Percentiles rank a stretch among this genome's conserved stretches.
Conservation (phyloP, 2,888 invertebrate genomes). For the Archips crataeganus region DNA sequence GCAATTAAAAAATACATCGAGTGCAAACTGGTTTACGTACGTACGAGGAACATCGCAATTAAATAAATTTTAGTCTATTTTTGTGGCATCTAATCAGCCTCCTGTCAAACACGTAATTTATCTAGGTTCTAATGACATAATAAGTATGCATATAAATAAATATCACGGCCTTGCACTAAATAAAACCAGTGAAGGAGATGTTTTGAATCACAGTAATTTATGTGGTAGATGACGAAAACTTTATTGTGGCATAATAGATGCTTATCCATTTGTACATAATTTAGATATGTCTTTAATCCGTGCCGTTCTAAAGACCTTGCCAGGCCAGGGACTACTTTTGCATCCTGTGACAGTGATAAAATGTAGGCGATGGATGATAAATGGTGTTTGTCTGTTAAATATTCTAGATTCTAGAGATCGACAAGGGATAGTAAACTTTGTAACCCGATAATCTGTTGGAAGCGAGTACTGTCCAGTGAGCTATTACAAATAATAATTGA, state of each 20-base stretch:
- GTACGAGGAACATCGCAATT: conserved; percentile 20
- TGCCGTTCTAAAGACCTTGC: conserved; percentile 36
- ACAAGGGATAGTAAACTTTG: neutral
- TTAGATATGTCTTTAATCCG: neutral
- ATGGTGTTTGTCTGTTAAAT: neutral
- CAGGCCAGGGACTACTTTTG: conserved; percentile 10
- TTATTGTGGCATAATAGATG: conserved; percentile 36
- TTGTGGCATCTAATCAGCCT: conserved; percentile 30
- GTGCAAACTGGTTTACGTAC: conserved; percentile 22
- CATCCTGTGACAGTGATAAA: conserved; percentile 25
- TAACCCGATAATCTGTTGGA: neutral
- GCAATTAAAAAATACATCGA: conserved; percentile 31
- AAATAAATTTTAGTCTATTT: conserved; percentile 27
- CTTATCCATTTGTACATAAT: conserved; percentile 16
- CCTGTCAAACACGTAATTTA: conserved; percentile 34
- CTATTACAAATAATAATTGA: neutral
- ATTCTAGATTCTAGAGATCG: conserved; percentile 7
- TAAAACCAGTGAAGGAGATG: conserved; percentile 33
- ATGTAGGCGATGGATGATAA: conserved; percentile 17
- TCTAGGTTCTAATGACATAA: conserved; percentile 41
- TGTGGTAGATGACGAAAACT: conserved; percentile 36
- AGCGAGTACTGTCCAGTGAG: neutral
- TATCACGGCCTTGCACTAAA: conserved; percentile 39
- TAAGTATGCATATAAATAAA: conserved; percentile 31
- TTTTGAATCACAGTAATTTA: conserved; percentile 40